phyloP scores from a whole-genome alignment of 1,140 invertebrate species.

The Ostrea edulis region DNA sequence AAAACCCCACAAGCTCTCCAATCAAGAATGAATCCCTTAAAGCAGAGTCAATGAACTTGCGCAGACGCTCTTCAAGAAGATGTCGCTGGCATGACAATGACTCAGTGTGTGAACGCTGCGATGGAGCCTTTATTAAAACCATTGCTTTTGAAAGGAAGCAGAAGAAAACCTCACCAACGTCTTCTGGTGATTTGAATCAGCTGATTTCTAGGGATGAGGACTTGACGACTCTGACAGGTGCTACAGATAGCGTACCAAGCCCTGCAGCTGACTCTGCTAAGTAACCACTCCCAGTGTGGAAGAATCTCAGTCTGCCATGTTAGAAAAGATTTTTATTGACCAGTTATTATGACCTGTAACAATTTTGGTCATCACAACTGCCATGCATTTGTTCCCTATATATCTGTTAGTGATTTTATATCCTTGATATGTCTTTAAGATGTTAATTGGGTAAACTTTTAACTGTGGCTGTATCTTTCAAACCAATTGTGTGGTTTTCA shows the following conservation, averaged over 20 bases:
- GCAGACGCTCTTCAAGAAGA: slow-evolving; percentile 39
- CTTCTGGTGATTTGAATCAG: slow-evolving; percentile 2
- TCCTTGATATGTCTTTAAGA: background rate
- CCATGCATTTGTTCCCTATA: background rate
- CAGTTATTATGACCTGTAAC: background rate
- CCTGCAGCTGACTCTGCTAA: background rate
- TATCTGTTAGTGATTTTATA: background rate
- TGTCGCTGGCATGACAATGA: slow-evolving; percentile 60
- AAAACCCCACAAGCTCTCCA: no score
- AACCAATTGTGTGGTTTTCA: no score
- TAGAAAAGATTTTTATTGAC: background rate
- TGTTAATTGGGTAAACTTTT: background rate
- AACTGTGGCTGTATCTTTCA: no score
- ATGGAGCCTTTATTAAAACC: slow-evolving; percentile 52
- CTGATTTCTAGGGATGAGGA: background rate
- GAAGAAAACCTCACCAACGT: slow-evolving; percentile 19
- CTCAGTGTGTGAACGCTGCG: slow-evolving; percentile 56
- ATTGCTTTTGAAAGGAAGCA: slow-evolving; percentile 53
- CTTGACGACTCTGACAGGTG: background rate
- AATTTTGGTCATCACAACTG: background rate
- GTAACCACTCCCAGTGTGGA: background rate
- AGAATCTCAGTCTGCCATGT: background rate
- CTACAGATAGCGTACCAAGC: background rate
- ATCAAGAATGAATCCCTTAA: background rate
- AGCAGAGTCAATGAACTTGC: background rate